Evolutionary conservation across 2,113 vertebrate genomes (phyloP).

Genomic region (Toxotes chatareus): DNA sequence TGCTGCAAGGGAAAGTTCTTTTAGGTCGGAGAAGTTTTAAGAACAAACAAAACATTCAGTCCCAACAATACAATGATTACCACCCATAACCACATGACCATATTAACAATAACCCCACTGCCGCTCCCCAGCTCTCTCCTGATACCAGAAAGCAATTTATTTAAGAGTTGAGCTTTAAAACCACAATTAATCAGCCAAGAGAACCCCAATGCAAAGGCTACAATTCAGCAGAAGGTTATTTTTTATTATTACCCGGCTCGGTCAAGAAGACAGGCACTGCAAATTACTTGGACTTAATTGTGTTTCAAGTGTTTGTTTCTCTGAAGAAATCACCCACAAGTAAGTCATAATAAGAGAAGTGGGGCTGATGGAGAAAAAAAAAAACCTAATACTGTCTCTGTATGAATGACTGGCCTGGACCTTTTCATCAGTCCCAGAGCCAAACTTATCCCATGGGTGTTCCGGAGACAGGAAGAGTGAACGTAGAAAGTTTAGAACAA

Average conservation of each 20-base stretch:
- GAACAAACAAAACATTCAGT: slow-evolving; percentile 15
- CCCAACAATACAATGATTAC: neutral
- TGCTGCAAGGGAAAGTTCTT: slow-evolving; percentile 2
- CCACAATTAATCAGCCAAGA: slow-evolving; percentile 37
- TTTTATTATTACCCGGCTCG: slow-evolving; percentile 12
- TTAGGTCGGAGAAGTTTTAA: slow-evolving; percentile 32
- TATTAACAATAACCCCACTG: neutral
- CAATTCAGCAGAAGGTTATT: slow-evolving; percentile 25
- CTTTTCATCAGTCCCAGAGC: slow-evolving; percentile 9
- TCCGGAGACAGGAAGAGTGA: neutral
- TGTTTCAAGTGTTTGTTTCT: slow-evolving; percentile 70
- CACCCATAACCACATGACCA: neutral
- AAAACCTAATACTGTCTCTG: slow-evolving; percentile 12
- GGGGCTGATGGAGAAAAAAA: slow-evolving; percentile 14
- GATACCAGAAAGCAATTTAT: slow-evolving; percentile 40
- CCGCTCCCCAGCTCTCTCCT: neutral
- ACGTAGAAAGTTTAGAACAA: too few relatives aligned
- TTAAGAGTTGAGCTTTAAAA: slow-evolving; percentile 36
- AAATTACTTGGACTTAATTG: slow-evolving; percentile 58
- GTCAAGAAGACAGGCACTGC: neutral
- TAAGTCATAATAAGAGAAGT: slow-evolving; percentile 25
- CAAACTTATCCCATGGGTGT: neutral
- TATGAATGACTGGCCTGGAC: slow-evolving; percentile 22
- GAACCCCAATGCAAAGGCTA: slow-evolving; percentile 19
- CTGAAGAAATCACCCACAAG: neutral